These are phyloP conservation scores for Microcebus lehilahytsara DNA, from an alignment of 2,113 vertebrate species.

Conservation along the genomic window DNA sequence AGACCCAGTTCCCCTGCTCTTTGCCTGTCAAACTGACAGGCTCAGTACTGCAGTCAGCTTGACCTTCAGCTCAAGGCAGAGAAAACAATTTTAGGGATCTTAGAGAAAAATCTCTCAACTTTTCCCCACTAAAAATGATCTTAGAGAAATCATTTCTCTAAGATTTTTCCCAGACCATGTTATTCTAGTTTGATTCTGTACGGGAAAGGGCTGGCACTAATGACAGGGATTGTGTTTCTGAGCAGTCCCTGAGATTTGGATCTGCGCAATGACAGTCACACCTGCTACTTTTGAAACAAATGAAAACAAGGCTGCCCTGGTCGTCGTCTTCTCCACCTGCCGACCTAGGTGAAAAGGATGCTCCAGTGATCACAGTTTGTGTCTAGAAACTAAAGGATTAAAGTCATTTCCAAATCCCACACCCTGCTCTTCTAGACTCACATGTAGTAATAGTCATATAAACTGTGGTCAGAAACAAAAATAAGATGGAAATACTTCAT, in stretches of 20 bases:
- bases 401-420: too few relatives aligned
- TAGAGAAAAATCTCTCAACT: too few relatives aligned
- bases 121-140: too few relatives aligned
- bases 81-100: neutral
- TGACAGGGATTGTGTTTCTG: neutral
- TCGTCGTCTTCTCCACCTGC: neutral
- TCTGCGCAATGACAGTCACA: neutral
- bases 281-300: neutral
- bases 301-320: neutral
- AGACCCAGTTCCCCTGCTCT: too few relatives aligned
- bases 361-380: neutral
- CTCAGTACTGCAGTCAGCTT: accelerated
- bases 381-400: too few relatives aligned
- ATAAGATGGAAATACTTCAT: too few relatives aligned
- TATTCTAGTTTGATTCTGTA: neutral
- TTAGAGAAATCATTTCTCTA: too few relatives aligned
- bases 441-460: too few relatives aligned
- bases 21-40: too few relatives aligned
- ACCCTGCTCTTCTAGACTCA: too few relatives aligned
- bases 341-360: too few relatives aligned
- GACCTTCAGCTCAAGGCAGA: neutral
- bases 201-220: neutral
- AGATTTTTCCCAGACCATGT: neutral
- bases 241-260: neutral
- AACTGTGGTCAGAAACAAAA: too few relatives aligned